phyloP scores from a whole-genome alignment of 2,113 vertebrate genomes.

The Seriola rivoliana region DNA sequence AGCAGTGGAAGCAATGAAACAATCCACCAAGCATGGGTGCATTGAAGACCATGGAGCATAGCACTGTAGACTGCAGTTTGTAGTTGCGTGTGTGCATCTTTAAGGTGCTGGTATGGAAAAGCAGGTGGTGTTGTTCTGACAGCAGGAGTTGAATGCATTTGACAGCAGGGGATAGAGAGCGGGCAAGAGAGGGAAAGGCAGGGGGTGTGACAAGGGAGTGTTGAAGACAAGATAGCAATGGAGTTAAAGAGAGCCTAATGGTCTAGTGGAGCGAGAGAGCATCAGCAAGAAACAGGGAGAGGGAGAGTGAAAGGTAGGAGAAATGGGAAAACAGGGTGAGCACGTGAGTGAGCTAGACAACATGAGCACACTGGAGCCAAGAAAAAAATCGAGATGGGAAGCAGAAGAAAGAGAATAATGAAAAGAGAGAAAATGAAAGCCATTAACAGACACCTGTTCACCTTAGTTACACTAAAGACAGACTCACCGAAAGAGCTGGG shows the following conservation, averaged over 20 bases:
- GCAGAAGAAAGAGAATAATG: slow-evolving; percentile 6
- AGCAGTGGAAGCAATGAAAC: neutral
- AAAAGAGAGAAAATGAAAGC: neutral
- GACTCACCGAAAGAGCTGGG: neutral
- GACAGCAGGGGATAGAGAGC: slow-evolving; percentile 57
- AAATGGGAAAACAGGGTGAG: slow-evolving; percentile 34
- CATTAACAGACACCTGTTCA: slow-evolving; percentile 53
- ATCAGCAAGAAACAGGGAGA: slow-evolving; percentile 32
- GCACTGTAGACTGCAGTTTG: neutral
- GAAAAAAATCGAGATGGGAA: neutral
- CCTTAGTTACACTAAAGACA: slow-evolving; percentile 14
- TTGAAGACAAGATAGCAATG: slow-evolving; percentile 49
- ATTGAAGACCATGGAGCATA: slow-evolving; percentile 1
- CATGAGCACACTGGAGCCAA: neutral
- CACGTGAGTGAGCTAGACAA: slow-evolving; percentile 31
- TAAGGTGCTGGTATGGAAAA: slow-evolving; percentile 23
- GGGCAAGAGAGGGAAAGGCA: slow-evolving; percentile 37
- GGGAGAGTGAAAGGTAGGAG: slow-evolving; percentile 31
- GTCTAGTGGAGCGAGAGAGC: slow-evolving; percentile 63
- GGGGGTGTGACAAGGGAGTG: slow-evolving; percentile 41
- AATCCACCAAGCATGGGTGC: neutral
- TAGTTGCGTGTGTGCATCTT: slow-evolving; percentile 24
- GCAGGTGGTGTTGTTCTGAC: slow-evolving; percentile 57
- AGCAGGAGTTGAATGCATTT: slow-evolving; percentile 50
- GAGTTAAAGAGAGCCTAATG: slow-evolving; percentile 65